These are phyloP conservation scores for Drosophila borealis DNA, from an alignment of 2,888 invertebrate species.

Conservation along the genomic window DNA sequence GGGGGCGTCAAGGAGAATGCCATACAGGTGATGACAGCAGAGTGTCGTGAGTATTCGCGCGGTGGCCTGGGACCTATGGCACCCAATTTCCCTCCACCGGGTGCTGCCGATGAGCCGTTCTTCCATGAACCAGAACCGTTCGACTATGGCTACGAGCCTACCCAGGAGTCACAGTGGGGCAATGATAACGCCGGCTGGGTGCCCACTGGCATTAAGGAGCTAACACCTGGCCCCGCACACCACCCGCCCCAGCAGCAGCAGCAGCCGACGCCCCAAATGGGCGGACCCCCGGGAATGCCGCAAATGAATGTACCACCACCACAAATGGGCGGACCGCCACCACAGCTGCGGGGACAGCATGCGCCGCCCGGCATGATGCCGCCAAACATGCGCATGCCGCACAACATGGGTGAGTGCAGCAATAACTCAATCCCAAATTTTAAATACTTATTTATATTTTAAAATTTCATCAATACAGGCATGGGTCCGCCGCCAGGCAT, in stretches of 20 bases:
- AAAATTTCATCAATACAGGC: slow-evolving; percentile 39
- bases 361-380: slow-evolving; percentile 71
- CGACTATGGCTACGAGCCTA: slow-evolving; percentile 89
- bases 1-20: slow-evolving; percentile 89
- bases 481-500: slow-evolving; percentile 80
- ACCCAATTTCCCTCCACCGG: slow-evolving; percentile 84
- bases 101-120: slow-evolving; percentile 84
- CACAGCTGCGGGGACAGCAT: slow-evolving; percentile 69
- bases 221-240: slow-evolving; percentile 87
- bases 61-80: slow-evolving; percentile 86
- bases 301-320: slow-evolving; percentile 71
- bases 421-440: neutral
- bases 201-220: slow-evolving; percentile 89
- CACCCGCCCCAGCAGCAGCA: slow-evolving; percentile 72
- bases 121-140: slow-evolving; percentile 84
- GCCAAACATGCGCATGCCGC: slow-evolving; percentile 72
- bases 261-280: slow-evolving; percentile 78
- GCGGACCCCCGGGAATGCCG: slow-evolving; percentile 60
- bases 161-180: slow-evolving; percentile 90
- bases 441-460: no score
- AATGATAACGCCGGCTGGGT: slow-evolving; percentile 87
- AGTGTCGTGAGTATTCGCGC: slow-evolving; percentile 93
- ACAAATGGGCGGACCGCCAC: slow-evolving; percentile 77
- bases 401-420: slow-evolving; percentile 70
- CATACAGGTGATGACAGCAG: slow-evolving; percentile 97